Evolutionary conservation across 2,888 invertebrate species (phyloP).

Genomic region (Noctua janthe): DNA sequence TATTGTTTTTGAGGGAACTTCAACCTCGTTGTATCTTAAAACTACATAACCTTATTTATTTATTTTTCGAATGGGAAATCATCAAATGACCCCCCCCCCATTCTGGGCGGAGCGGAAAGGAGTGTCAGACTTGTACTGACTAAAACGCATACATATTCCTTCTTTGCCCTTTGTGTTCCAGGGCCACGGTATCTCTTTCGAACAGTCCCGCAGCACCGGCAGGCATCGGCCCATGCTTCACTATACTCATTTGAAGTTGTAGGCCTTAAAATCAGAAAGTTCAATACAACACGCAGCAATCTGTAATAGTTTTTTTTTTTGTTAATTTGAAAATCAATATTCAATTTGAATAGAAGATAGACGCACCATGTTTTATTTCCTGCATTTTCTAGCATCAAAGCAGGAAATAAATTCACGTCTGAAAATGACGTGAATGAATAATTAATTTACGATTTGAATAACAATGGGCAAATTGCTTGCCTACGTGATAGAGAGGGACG

Average conservation of each 20-base stretch:
- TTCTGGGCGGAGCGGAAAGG: too few species aligned
- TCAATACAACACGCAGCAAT: background rate
- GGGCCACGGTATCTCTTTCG: too few species aligned
- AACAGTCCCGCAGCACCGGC: too few species aligned
- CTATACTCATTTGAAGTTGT: background rate
- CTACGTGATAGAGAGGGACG: slow-evolving; percentile 56
- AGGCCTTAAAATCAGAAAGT: background rate
- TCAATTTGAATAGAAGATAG: slow-evolving; percentile 14
- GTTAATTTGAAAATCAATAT: slow-evolving; percentile 16
- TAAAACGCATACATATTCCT: too few species aligned
- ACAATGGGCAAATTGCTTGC: slow-evolving; percentile 82
- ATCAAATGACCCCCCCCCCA: too few species aligned
- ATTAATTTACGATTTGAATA: slow-evolving; percentile 85
- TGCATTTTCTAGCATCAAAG: slow-evolving; percentile 57
- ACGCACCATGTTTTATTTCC: slow-evolving; percentile 45
- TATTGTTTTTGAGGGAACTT: too few species aligned
- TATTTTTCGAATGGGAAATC: too few species aligned
- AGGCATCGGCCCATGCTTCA: too few species aligned
- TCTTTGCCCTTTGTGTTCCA: too few species aligned
- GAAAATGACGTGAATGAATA: slow-evolving; percentile 83
- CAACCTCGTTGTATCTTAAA: too few species aligned
- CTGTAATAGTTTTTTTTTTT: background rate
- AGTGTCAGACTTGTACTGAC: too few species aligned
- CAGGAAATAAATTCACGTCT: slow-evolving; percentile 76
- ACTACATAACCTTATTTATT: too few species aligned